Evolutionary conservation across 2,113 vertebrate genomes (phyloP).

Genomic region (Urocolius indicus): DNA sequence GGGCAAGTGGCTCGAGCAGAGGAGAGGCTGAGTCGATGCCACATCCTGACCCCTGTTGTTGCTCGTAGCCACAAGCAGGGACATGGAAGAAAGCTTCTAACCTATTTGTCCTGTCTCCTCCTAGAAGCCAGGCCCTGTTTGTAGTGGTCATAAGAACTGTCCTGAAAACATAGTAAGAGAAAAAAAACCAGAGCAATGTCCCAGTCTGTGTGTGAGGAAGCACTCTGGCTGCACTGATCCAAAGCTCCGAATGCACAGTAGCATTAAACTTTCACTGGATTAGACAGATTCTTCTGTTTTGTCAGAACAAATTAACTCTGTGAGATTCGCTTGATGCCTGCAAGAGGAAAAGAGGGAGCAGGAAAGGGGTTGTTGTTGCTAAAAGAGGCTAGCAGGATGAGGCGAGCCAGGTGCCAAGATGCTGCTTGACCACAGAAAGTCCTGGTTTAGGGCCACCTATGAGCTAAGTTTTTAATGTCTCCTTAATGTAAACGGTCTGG

Average conservation of each 20-base stretch:
- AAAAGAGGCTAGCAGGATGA: slow-evolving; percentile 39
- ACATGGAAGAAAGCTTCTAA: not conserved
- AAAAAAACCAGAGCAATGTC: not conserved
- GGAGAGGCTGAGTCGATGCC: not conserved
- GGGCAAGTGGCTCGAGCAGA: not conserved
- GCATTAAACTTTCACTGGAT: slow-evolving; percentile 24
- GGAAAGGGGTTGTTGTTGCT: slow-evolving; percentile 26
- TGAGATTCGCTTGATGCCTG: not conserved
- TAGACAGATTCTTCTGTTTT: slow-evolving; percentile 24
- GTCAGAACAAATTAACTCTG: slow-evolving; percentile 42
- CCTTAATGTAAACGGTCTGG: slow-evolving; percentile 75
- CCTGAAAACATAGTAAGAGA: not conserved
- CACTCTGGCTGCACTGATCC: not conserved
- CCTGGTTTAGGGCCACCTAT: slow-evolving; percentile 76
- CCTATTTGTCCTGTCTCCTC: not conserved
- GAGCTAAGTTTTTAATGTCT: slow-evolving; percentile 74
- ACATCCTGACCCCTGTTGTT: not conserved
- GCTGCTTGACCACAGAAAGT: slow-evolving; percentile 59
- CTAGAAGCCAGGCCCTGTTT: not conserved
- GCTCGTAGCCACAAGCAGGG: not conserved
- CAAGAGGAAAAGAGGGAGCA: not conserved
- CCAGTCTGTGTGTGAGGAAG: not conserved
- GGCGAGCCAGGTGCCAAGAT: slow-evolving; percentile 61
- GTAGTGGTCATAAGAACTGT: not conserved
- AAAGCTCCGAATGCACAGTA: slow-evolving; percentile 37